These are phyloP conservation scores for Plotosus lineatus DNA, from an alignment of 2,113 vertebrate genomes.

Conservation along the genomic window DNA sequence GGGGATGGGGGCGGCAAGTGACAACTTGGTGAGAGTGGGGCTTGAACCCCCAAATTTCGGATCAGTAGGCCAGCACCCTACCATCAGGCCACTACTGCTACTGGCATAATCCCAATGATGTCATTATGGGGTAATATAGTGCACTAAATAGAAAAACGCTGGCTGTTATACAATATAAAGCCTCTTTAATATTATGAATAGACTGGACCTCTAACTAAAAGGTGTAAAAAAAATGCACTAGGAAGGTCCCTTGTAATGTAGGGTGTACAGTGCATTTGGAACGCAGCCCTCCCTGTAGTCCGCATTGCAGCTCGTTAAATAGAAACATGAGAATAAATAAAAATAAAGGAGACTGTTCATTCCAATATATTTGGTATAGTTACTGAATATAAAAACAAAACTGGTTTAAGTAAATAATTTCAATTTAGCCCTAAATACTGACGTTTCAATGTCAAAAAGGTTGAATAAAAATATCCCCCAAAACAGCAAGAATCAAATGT, in stretches of 20 bases:
- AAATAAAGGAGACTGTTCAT: neutral
- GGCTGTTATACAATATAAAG: neutral
- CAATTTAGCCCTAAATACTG: neutral
- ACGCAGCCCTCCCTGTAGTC: neutral
- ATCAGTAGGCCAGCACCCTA: too few species aligned
- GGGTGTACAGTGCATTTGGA: neutral
- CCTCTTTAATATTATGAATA: neutral
- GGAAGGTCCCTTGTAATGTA: neutral
- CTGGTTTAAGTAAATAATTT: neutral
- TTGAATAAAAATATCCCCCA: neutral
- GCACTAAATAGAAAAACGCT: neutral
- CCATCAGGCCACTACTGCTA: too few species aligned
- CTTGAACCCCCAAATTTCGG: too few species aligned
- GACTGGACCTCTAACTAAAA: neutral
- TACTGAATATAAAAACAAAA: neutral
- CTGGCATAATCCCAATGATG: neutral
- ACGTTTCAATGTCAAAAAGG: constrained; percentile 59
- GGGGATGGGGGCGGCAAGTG: too few species aligned
- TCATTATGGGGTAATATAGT: neutral
- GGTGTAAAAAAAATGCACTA: neutral
- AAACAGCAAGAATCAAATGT: neutral
- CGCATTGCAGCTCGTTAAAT: neutral
- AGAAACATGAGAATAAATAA: neutral
- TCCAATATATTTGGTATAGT: too few species aligned
- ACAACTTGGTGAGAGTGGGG: too few species aligned